Base-by-base conservation (phyloP, 2,113 vertebrate genomes). In the Ameiurus melas region DNA sequence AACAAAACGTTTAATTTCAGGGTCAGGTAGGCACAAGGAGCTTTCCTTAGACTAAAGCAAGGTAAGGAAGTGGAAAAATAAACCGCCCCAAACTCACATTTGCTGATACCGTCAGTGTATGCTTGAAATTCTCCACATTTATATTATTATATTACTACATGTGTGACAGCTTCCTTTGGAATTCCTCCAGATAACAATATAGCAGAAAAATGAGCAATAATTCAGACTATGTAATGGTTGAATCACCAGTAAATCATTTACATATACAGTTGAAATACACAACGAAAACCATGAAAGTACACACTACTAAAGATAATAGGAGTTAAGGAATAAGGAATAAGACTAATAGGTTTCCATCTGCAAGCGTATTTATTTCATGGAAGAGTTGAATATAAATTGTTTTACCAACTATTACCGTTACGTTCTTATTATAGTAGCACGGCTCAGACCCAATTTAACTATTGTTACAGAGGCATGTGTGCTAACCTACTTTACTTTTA, bases 401-500 rank as follows among this genome's bases (percentile, higher is more conserved):
- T 47, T 77, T 77, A 47, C 17, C 12, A n/a, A 78, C 13, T n/a
- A 16, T 53, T 78, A 53, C 17, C 4, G 7, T 53, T 53, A 53
- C 12, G 47, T 53, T 79, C 47, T 17, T 3, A 79, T 55, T 55
- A n/a, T 17, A 55, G 47, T 36, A 55, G 5, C 27, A 30, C 51
- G 33, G 78, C 51, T 80, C 27, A 55, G 27, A 80, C 33, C 51
- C n/a, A 53, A 16, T 78, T 27, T n/a, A 78, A 78, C 43, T 7
- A 1, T 53, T 5, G 22, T 16, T 78, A 7, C n/a, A 30, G 14
- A 80, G 27, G 17, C 55, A 81, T 81, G 19, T 1, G 58, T 58
- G 53, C n/a, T 58, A 57, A 90, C 91, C 92, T 88, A 91, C 85
- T 91, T 91, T 83, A 53, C 20, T 43, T 86, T 33, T 80, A 81